A percentile compares a stretch with the other conserved stretches of the same genome.
These are phyloP conservation scores for Dromas ardeola DNA, from an alignment of 2,113 vertebrate genomes.

Conservation along the genomic window DNA sequence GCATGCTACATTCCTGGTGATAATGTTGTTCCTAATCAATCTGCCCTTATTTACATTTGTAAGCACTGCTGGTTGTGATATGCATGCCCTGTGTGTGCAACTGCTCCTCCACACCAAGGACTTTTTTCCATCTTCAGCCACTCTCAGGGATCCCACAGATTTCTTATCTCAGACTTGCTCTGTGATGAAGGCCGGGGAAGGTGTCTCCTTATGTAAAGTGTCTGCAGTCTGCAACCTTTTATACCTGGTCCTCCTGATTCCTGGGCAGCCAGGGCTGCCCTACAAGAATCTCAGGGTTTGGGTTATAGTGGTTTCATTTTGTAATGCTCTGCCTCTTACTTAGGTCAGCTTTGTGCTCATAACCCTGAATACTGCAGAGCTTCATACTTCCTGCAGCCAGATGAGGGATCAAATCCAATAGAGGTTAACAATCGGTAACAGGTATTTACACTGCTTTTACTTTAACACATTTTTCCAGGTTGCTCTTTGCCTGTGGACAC, in stretches of 20 bases:
- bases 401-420: background rate
- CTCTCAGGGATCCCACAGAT: constrained; percentile 2
- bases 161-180: background rate
- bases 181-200: background rate
- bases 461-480: background rate
- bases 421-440: background rate
- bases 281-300: background rate
- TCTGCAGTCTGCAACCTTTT: background rate
- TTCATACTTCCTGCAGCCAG: background rate
- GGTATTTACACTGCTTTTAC: background rate
- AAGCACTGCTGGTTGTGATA: constrained; percentile 74
- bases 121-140: constrained; percentile 39
- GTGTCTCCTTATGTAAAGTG: background rate
- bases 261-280: background rate
- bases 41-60: constrained; percentile 80
- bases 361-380: background rate
- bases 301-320: background rate
- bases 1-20: constrained; percentile 69
- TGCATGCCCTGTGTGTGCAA: constrained; percentile 59
- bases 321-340: background rate
- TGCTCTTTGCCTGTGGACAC: background rate
- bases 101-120: background rate
- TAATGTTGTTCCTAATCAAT: constrained; percentile 79
- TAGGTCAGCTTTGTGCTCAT: background rate
- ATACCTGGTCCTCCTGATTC: background rate